Base-by-base conservation (phyloP, 2,888 invertebrate genomes). In the Tenthredo scrophulariae region DNA sequence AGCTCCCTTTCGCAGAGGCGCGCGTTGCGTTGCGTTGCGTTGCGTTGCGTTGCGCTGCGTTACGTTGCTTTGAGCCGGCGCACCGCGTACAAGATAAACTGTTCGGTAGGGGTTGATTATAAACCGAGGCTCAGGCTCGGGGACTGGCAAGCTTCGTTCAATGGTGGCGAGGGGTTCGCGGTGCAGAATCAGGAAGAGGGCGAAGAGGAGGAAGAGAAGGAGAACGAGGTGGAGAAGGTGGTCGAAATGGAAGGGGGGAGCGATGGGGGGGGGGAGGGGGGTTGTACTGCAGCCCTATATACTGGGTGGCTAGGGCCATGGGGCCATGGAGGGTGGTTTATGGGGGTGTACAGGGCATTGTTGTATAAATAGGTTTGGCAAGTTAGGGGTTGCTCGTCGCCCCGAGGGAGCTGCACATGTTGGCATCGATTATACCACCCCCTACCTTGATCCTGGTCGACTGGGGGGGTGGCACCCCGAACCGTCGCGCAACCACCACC, bases 281-380 rank as follows among this genome's bases (percentile, higher is more conserved):
- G 77, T n/a, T n/a, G n/a, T 86, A 86, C 86, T 86, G 84, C 86
- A 86, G 84, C 85, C 85, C 85, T 79, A 37, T 87, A 85, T 43
- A 70, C 82, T 43, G 22, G 74, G 74, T 74, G 62, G 74, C 85
- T 67, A 83, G 70, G 75, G 58, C 85, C 70, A 70, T 89, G 89
- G 33, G 67, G 33, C 67, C 67, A 33, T 33, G 26, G 29, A 33
- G 90, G 91, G 90, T 91, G 92, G 93, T 92, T 93, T 91, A 92
- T 90, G 92, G 90, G 91, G 91, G 91, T 93, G 92, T 92, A 91
- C 91, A 89, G 89, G 88, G 92, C 91, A 93, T 93, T 93, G 93
- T 93, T 93, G 93, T 92, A 93, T 93, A 93, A 93, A 93, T 93
- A 93, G 93, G 93, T 93, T 93, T 93, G 93, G 93, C 91, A 91